A percentile compares a stretch with the other conserved stretches of the same genome.
Evolutionary conservation across 2,888 invertebrate species (phyloP).

Genomic region (Lepidochrysops patricia): DNA sequence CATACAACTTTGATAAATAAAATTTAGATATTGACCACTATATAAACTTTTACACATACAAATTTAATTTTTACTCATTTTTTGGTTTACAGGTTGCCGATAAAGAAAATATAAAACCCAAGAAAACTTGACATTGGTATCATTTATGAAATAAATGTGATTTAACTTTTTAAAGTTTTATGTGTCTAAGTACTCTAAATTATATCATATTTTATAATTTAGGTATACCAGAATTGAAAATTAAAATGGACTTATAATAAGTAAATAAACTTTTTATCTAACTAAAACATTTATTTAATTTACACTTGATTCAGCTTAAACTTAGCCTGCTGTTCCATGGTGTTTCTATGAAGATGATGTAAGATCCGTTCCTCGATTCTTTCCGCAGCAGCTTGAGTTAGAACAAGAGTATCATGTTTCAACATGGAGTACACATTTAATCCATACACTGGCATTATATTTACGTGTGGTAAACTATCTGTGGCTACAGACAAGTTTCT

Average conservation of each 20-base stretch:
- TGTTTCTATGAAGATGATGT: constrained; percentile 78
- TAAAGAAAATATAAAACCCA: constrained; percentile 17
- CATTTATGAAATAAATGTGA: too few relatives aligned
- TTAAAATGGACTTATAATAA: background rate
- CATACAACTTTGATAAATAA: too few relatives aligned
- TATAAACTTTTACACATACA: too few relatives aligned
- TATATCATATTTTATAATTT: too few relatives aligned
- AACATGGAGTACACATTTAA: constrained; percentile 97
- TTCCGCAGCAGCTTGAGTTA: constrained; percentile 89
- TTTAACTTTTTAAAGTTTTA: too few relatives aligned
- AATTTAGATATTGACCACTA: too few relatives aligned
- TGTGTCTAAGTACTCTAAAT: too few relatives aligned
- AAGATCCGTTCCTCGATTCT: constrained; percentile 87
- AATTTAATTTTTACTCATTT: background rate
- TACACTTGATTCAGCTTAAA: constrained; percentile 78
- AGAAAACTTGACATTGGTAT: constrained; percentile 18
- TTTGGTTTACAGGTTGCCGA: constrained; percentile 30
- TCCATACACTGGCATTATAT: constrained; percentile 96
- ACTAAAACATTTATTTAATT: constrained; percentile 16
- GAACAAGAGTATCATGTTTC: constrained; percentile 93
- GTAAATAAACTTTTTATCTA: constrained; percentile 17
- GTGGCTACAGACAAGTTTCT: constrained; percentile 90
- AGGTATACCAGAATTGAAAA: too few relatives aligned
- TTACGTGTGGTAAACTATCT: constrained; percentile 85
- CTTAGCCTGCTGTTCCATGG: constrained; percentile 54